Evolutionary conservation across 92 coral and sea anemone genomes (phyloP).

Genomic region (Bergia puertoricense): DNA sequence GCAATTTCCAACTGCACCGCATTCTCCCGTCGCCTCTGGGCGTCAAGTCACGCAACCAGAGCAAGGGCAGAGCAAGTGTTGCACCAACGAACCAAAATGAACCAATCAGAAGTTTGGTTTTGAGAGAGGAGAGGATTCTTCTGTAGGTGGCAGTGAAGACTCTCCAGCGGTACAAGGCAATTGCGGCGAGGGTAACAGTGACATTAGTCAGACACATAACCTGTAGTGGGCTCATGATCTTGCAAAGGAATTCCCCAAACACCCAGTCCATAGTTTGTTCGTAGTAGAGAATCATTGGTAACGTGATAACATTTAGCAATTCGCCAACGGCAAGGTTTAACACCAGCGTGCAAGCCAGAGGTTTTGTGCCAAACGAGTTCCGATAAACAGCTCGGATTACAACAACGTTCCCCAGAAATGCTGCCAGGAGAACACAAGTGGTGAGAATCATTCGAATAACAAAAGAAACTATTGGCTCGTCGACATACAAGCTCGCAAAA

Average conservation of each 20-base stretch:
- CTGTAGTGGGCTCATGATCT: conserved; percentile 60
- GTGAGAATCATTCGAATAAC: conserved; percentile 7
- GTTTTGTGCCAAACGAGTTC: conserved; percentile 27
- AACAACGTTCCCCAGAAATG: conserved; percentile 20
- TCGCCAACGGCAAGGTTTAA: conserved; percentile 80
- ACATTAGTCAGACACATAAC: conserved; percentile 60
- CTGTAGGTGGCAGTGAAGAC: conserved; percentile 11
- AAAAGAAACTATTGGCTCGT: conserved; percentile 2
- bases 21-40: conserved; percentile 28
- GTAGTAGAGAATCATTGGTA: conserved; percentile 50
- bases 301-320: conserved; percentile 60
- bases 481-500: background rate
- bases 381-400: conserved; percentile 30
- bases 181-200: conserved; percentile 69
- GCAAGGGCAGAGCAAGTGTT: conserved; percentile 33
- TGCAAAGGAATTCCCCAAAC: conserved; percentile 47
- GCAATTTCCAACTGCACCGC: conserved; percentile 38
- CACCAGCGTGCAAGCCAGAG: conserved; percentile 69
- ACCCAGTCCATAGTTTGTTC: conserved; percentile 55
- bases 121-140: conserved; percentile 20
- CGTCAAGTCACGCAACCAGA: conserved; percentile 32
- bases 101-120: conserved; percentile 42
- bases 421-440: conserved; percentile 5
- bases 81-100: conserved; percentile 42
- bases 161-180: conserved; percentile 59